Percentiles rank a stretch among this genome's conserved stretches.
phyloP scores from a whole-genome alignment of 2,888 invertebrate genomes.

The Eupithecia abbreviata region DNA sequence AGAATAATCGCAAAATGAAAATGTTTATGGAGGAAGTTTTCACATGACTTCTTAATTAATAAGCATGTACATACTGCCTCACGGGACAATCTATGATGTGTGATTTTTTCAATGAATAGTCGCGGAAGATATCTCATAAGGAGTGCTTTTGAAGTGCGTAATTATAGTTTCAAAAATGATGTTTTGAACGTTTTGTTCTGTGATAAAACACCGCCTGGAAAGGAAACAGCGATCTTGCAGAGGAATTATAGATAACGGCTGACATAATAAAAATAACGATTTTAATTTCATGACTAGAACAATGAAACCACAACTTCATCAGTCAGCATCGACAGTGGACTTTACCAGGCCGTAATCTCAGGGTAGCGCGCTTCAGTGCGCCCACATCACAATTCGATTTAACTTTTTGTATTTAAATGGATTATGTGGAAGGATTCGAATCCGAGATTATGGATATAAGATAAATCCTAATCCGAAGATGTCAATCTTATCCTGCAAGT shows the following conservation, averaged over 20 bases:
- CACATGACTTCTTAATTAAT: background rate
- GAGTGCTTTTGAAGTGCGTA: background rate
- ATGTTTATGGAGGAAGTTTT: background rate
- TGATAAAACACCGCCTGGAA: background rate
- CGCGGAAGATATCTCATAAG: too few species aligned
- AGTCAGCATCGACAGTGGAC: background rate
- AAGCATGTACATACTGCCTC: too few species aligned
- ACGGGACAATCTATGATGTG: background rate
- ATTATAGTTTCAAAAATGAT: background rate
- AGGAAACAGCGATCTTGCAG: background rate
- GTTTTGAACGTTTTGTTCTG: background rate
- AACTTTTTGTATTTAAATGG: conserved; percentile 35
- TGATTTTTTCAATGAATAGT: background rate
- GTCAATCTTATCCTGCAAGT: conserved; percentile 1
- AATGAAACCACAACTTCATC: background rate
- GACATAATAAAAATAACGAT: background rate
- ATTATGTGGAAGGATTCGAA: conserved; percentile 24
- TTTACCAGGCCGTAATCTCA: conserved; percentile 22
- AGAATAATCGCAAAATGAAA: background rate
- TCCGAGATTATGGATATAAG: conserved; percentile 8
- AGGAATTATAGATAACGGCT: background rate
- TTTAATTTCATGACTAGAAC: background rate
- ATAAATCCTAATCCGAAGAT: conserved; percentile 2
- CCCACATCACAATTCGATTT: conserved; percentile 39
- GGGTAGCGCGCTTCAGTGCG: conserved; percentile 39